These are phyloP conservation scores for Rhabdomys pumilio DNA, from an alignment of 2,797 vertebrate genomes.

Conservation along the genomic window DNA sequence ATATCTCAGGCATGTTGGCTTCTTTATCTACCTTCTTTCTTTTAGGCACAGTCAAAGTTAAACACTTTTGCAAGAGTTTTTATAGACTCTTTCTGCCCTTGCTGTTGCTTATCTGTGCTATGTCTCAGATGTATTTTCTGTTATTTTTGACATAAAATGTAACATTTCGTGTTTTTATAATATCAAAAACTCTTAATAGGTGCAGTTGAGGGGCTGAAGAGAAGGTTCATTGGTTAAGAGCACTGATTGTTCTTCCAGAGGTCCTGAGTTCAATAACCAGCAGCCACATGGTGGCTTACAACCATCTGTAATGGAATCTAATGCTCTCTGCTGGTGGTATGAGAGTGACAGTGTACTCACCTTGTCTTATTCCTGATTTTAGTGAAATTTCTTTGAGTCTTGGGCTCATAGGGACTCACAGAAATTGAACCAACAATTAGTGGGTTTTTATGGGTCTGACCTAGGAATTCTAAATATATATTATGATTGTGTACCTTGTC, in stretches of 20 bases:
- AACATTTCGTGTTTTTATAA: background rate
- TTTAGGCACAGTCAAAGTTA: background rate
- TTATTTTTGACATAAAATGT: conserved; percentile 1
- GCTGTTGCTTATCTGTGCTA: background rate
- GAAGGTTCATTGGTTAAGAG: background rate
- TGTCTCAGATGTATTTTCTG: conserved; percentile 5
- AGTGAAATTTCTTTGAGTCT: background rate
- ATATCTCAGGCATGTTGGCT: background rate
- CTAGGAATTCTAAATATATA: background rate
- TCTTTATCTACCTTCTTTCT: background rate
- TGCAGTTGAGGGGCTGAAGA: background rate
- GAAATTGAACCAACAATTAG: background rate
- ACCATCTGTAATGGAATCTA: background rate
- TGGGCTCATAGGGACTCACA: background rate
- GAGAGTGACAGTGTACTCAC: background rate
- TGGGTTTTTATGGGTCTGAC: background rate
- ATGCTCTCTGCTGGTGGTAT: background rate
- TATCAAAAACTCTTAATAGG: conserved; percentile 3
- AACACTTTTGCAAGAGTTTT: background rate
- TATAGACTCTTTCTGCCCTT: background rate
- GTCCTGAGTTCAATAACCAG: background rate
- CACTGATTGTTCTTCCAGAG: too few relatives aligned
- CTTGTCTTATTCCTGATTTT: background rate
- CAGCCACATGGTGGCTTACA: background rate
- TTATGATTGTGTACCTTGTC: background rate